Percentiles rank a stretch among this genome's conserved stretches.
Evolutionary conservation across 2,113 vertebrate genomes (phyloP).

Genomic region (Lontra canadensis): DNA sequence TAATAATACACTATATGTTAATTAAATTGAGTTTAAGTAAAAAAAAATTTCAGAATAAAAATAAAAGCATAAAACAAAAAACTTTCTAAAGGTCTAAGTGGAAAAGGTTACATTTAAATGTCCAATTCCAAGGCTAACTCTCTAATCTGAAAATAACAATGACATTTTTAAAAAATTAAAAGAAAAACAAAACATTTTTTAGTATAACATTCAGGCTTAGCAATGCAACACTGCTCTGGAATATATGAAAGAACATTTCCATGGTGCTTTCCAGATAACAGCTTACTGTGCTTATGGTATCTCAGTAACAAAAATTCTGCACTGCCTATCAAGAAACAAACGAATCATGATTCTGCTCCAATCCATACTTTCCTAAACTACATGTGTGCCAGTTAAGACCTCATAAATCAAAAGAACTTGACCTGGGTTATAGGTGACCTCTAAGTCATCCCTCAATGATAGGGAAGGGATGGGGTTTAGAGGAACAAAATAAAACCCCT

Average conservation of each 20-base stretch:
- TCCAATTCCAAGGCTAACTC: not conserved
- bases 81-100: not conserved
- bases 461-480: not conserved
- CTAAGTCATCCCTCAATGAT: not conserved
- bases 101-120: not conserved
- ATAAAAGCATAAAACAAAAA: not conserved
- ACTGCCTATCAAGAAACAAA: not conserved
- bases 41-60: not conserved
- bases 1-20: not conserved
- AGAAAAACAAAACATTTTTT: not conserved
- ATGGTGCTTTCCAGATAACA: not conserved
- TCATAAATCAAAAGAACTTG: conserved; percentile 17
- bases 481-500: not conserved
- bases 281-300: not conserved
- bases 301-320: not conserved
- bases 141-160: not conserved
- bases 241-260: not conserved
- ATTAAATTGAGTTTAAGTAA: not conserved
- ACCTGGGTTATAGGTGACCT: not conserved
- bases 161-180: not conserved
- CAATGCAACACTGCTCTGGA: not conserved
- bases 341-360: not conserved
- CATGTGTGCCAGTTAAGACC: not conserved
- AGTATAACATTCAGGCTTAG: not conserved
- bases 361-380: not conserved